Evolutionary conservation across 2,113 vertebrate species (phyloP), one percentile per base, ranked within the genome.

Genomic region (Monarcha castaneiventris): DNA sequence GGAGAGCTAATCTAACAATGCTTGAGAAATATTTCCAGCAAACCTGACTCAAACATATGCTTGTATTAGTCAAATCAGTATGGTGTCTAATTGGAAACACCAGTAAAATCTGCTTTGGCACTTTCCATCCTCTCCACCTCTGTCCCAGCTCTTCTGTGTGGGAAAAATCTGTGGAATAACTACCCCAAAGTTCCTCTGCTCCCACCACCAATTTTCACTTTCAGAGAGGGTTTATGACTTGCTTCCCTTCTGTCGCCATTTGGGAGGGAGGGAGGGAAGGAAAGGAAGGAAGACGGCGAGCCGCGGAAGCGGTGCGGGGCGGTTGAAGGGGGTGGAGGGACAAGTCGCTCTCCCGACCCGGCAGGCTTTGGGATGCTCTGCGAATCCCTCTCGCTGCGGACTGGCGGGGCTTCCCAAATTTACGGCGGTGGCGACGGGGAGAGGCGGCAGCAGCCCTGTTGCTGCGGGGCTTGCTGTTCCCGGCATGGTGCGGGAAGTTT

Each of bases 291-390:
- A 27, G 33, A 8, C 18, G 32, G 37, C 13, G 18, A 17, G 23
- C 30, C 32, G 30, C 37, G 32, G 18, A 21, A n/a, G 16, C 13
- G 13, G 46, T 3, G 11, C 46, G 46, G 46, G 5, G 11, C 23
- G 3, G 9, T 43, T 19, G 20, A 11, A 37, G 13, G 22, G 8
- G 13, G 20, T 2, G 3, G 8, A 25, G 17, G 54, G 32, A 8
- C 16, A 19, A 15, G n/a, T 1, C 5, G 1, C 21, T n/a, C 27
- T n/a, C 7, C 39, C 3, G 5, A 2, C 12, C 35, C 17, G 16
- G 1, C 11, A 11, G n/a, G 16, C 16, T 30, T 11, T 9, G 35
- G 13, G 56, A 25, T 4, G 67, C 39, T 22, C 49, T 1, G 68
- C 49, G 2, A 3, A 13, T 18, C 7, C 26, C 61, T 8, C 22